A percentile compares a stretch with the other conserved stretches of the same genome.
These are phyloP conservation scores for Andrena cerasifolii DNA, from an alignment of 1,140 invertebrate genomes.

Conservation along the genomic window DNA sequence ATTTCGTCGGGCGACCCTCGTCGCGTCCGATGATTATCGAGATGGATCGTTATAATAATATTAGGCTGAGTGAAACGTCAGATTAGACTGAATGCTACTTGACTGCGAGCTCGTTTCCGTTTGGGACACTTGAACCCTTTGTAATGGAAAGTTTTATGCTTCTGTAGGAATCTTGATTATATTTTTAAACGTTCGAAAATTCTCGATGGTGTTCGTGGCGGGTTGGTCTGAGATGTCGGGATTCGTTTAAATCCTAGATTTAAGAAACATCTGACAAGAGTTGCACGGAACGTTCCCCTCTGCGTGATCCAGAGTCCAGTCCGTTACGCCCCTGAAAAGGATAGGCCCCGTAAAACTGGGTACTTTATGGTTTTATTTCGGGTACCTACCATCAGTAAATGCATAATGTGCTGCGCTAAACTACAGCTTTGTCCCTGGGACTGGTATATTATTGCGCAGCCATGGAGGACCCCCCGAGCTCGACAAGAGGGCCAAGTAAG, in stretches of 20 bases:
- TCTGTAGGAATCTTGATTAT: too few species aligned
- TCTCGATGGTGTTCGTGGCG: too few species aligned
- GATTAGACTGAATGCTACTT: neutral
- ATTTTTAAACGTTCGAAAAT: too few species aligned
- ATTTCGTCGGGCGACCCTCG: constrained; percentile 6
- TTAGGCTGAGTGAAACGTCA: constrained; percentile 32
- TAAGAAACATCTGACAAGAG: neutral
- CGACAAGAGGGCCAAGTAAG: constrained; percentile 35
- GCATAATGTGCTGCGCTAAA: constrained; percentile 72
- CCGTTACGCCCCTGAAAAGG: constrained; percentile 61
- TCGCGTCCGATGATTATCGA: constrained; percentile 8
- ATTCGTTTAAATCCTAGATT: too few species aligned
- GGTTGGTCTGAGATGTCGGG: too few species aligned
- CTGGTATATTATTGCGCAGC: constrained; percentile 75
- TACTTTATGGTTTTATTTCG: constrained; percentile 79
- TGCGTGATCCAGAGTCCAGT: constrained; percentile 41
- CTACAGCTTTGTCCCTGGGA: constrained; percentile 76
- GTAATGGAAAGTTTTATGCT: neutral
- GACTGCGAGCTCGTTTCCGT: neutral
- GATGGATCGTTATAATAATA: constrained; percentile 17
- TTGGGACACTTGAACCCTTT: neutral
- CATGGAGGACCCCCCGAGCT: constrained; percentile 58
- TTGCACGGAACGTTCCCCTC: neutral
- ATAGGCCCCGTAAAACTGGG: constrained; percentile 53
- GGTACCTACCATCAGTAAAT: constrained; percentile 69